Conservation (phyloP, 2,113 vertebrate species). For the Tautogolabrus adspersus region DNA sequence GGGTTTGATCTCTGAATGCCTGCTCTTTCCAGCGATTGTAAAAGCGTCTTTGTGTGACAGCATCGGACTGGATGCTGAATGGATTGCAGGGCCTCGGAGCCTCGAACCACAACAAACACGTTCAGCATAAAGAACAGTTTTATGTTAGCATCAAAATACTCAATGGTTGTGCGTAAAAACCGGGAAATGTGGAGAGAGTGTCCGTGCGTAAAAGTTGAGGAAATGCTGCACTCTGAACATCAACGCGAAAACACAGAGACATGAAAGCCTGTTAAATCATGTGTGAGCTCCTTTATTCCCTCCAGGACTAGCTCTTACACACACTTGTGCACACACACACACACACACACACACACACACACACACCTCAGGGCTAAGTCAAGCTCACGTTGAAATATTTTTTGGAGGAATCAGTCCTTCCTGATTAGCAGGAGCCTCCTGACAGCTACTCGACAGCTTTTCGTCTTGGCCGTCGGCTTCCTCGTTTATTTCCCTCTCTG, state of each 20-base stretch:
- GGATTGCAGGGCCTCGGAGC: constrained; percentile 33
- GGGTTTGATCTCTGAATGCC: constrained; percentile 67
- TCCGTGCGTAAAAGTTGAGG: constrained; percentile 22
- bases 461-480: background rate
- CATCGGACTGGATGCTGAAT: constrained; percentile 48
- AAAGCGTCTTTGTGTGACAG: constrained; percentile 52
- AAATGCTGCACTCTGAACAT: background rate
- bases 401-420: background rate
- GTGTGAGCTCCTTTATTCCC: background rate
- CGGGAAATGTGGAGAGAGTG: background rate
- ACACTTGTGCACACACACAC: background rate
- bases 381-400: background rate
- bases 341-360: background rate
- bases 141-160: constrained; percentile 16
- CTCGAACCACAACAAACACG: constrained; percentile 43
- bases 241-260: background rate
- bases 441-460: background rate
- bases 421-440: constrained; percentile 8
- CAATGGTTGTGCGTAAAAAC: constrained; percentile 18
- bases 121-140: constrained; percentile 29
- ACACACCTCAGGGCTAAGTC: background rate
- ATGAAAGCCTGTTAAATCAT: background rate
- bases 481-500: constrained; percentile 7
- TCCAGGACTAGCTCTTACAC: background rate
- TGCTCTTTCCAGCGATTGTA: constrained; percentile 57